Evolutionary conservation across 2,113 vertebrate genomes (phyloP).

Genomic region (Dunckerocampus dactyliophorus): DNA sequence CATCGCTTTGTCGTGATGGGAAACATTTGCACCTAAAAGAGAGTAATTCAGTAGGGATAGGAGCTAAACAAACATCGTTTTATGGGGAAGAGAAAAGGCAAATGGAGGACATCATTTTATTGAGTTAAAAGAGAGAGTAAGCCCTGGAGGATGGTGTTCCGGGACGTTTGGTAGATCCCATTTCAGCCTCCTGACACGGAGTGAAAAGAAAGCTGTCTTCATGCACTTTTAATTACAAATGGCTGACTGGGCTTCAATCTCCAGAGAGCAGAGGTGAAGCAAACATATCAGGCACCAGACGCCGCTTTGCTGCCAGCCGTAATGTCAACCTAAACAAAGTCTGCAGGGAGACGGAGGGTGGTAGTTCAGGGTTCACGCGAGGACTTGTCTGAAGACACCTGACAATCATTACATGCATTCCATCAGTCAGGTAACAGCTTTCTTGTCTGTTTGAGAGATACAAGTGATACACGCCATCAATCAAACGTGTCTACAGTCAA

Average conservation of each 20-base stretch:
- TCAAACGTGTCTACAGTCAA: conserved; percentile 27
- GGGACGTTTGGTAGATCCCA: conserved; percentile 17
- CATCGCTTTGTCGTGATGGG: neutral
- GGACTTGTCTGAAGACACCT: conserved; percentile 47
- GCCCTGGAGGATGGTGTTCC: neutral
- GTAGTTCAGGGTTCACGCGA: conserved; percentile 25
- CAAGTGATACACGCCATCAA: conserved; percentile 40
- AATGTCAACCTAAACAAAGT: conserved; percentile 54
- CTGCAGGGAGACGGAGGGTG: conserved; percentile 10
- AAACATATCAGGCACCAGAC: conserved; percentile 34
- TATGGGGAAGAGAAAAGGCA: conserved; percentile 28
- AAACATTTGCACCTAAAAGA: neutral
- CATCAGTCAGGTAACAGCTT: conserved; percentile 31
- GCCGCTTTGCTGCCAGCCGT: conserved; percentile 40
- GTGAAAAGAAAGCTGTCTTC: conserved; percentile 40
- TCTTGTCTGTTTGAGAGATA: conserved; percentile 34
- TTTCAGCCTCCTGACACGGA: conserved; percentile 15
- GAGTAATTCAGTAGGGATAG: conserved; percentile 9
- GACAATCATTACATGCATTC: conserved; percentile 44
- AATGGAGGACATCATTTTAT: conserved; percentile 11
- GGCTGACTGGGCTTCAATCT: conserved; percentile 40
- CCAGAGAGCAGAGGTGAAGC: conserved; percentile 52
- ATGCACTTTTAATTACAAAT: conserved; percentile 61
- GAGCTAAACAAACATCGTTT: conserved; percentile 14
- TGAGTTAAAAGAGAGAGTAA: conserved; percentile 6